A percentile compares a stretch with the other conserved stretches of the same genome.
Evolutionary conservation across 2,888 invertebrate genomes (phyloP).

Genomic region (Malacosoma neustria): DNA sequence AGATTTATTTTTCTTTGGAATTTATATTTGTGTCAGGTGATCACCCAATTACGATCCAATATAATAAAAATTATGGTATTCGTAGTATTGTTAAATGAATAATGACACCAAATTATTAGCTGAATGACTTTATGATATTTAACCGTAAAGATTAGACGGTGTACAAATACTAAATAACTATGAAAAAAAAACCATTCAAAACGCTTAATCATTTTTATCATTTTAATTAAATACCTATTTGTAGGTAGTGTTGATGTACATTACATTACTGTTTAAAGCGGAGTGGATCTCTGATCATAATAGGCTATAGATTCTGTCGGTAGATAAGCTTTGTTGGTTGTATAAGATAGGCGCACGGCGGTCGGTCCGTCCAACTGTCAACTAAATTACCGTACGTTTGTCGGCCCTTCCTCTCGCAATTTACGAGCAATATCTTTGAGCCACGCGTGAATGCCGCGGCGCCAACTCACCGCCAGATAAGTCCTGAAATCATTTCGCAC

Average conservation of each 20-base stretch:
- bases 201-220: too few species aligned
- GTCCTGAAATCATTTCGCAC: conserved; percentile 30
- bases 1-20: conserved; percentile 1
- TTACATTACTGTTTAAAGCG: neutral
- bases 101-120: too few species aligned
- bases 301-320: conserved; percentile 58
- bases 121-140: too few species aligned
- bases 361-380: conserved; percentile 49
- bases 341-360: conserved; percentile 27
- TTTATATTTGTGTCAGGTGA: conserved; percentile 20
- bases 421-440: conserved; percentile 53
- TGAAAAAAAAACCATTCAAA: too few species aligned
- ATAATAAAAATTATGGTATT: conserved; percentile 14
- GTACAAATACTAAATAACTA: too few species aligned
- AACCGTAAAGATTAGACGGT: too few species aligned
- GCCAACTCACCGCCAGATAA: conserved; percentile 41
- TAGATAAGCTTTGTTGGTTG: conserved; percentile 52
- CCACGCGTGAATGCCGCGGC: conserved; percentile 27
- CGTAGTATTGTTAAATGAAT: conserved; percentile 9
- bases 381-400: conserved; percentile 66
- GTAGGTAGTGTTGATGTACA: neutral
- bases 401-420: conserved; percentile 59
- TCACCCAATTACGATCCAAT: conserved; percentile 25
- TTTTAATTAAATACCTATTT: conserved; percentile 1
- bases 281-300: conserved; percentile 61